phyloP scores from a whole-genome alignment of 2,888 invertebrate genomes.

The Erebia palarica region DNA sequence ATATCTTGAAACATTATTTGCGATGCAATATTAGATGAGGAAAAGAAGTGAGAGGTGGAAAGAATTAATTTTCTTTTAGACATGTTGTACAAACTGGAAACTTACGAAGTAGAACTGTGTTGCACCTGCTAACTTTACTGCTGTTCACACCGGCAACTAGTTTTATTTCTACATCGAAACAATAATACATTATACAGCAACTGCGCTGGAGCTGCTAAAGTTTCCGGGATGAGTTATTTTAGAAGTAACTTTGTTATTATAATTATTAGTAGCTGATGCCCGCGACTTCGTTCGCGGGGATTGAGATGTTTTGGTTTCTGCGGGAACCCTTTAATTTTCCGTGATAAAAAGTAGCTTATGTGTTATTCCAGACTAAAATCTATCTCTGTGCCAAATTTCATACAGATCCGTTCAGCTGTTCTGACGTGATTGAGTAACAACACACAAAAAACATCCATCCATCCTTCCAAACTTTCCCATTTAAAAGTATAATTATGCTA shows the following conservation, averaged over 20 bases:
- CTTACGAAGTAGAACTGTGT: not conserved
- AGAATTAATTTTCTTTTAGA: constrained; percentile 10
- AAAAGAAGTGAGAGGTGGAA: not conserved
- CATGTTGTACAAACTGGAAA: constrained; percentile 6
- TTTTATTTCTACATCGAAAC: constrained; percentile 28
- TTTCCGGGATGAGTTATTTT: constrained; percentile 18
- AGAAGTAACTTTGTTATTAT: not conserved
- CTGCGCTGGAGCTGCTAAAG: constrained; percentile 12
- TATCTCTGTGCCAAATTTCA: too few species aligned
- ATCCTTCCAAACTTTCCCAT: too few species aligned
- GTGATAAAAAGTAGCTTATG: too few species aligned
- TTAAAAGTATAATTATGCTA: too few species aligned
- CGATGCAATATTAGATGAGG: not conserved
- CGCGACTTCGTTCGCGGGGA: too few species aligned
- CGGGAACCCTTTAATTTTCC: too few species aligned
- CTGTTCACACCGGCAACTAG: constrained; percentile 6
- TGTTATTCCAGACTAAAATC: too few species aligned
- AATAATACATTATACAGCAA: constrained; percentile 18
- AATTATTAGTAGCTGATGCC: constrained; percentile 5
- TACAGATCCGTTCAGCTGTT: too few species aligned
- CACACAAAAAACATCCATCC: too few species aligned
- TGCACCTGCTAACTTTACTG: constrained; percentile 11
- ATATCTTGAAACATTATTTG: not conserved
- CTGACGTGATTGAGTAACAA: too few species aligned
- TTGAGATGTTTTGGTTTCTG: too few species aligned